These are phyloP conservation scores for Drosophila mayri DNA, from an alignment of 1,140 invertebrate species.

Conservation along the genomic window DNA sequence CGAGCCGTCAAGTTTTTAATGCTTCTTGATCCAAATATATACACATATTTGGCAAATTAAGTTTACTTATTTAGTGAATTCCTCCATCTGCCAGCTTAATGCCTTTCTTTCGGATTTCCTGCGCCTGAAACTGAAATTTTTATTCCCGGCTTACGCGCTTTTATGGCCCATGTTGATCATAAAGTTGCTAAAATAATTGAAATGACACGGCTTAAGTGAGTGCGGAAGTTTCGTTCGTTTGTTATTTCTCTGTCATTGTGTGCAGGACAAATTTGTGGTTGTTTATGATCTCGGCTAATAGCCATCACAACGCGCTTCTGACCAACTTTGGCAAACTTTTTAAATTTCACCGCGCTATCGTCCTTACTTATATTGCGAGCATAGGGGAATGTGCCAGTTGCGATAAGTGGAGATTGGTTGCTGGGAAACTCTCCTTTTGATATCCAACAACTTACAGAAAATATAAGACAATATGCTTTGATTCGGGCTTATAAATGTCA, in stretches of 20 bases:
- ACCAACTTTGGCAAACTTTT: constrained; percentile 33
- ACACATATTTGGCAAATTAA: constrained; percentile 59
- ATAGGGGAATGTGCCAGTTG: constrained; percentile 12
- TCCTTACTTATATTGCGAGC: constrained; percentile 1
- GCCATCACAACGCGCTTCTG: constrained; percentile 19
- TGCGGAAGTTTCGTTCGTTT: constrained; percentile 46
- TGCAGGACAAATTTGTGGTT: constrained; percentile 28
- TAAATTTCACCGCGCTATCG: constrained; percentile 5
- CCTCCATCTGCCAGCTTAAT: constrained; percentile 30
- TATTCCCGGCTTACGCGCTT: constrained; percentile 63
- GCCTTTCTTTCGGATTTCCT: constrained; percentile 29
- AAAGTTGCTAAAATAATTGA: constrained; percentile 76
- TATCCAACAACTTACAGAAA: background rate
- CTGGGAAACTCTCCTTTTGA: constrained; percentile 3
- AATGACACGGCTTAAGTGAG: constrained; percentile 60
- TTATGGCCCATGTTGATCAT: constrained; percentile 57
- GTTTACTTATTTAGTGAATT: constrained; percentile 67
- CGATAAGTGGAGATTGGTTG: constrained; percentile 13
- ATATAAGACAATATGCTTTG: constrained; percentile 1
- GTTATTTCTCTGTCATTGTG: constrained; percentile 34
- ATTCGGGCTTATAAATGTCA: background rate
- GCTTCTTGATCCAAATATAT: constrained; percentile 26
- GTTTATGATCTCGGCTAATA: constrained; percentile 43
- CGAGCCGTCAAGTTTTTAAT: constrained; percentile 61
- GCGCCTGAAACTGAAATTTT: constrained; percentile 64